These are phyloP conservation scores for Colletes collaris DNA, from an alignment of 2,888 invertebrate species.

Conservation along the genomic window DNA sequence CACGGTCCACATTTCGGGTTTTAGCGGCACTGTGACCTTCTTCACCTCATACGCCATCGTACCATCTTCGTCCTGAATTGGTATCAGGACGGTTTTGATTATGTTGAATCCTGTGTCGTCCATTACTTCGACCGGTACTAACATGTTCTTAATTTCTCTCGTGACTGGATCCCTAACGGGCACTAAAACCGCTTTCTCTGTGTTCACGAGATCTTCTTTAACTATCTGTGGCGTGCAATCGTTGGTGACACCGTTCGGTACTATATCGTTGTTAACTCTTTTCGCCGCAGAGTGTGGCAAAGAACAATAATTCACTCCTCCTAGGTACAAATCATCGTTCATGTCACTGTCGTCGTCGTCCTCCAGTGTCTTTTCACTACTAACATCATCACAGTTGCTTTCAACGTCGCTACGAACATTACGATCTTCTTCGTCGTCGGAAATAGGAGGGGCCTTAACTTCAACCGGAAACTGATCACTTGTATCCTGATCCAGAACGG, in stretches of 20 bases:
- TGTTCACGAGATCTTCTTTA: neutral
- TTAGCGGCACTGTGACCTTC: conserved; percentile 24
- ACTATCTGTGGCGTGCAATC: neutral
- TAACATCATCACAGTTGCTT: neutral
- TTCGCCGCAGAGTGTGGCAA: neutral
- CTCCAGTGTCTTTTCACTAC: neutral
- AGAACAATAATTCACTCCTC: neutral
- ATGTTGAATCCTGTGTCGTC: conserved; percentile 34
- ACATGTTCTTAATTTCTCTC: neutral
- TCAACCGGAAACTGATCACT: conserved; percentile 3
- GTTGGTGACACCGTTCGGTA: neutral
- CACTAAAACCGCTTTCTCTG: conserved; percentile 22
- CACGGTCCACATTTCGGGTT: neutral
- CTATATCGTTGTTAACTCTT: neutral
- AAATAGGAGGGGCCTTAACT: neutral
- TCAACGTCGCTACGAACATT: neutral
- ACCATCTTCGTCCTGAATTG: conserved; percentile 8
- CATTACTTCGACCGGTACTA: conserved; percentile 29
- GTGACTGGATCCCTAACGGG: conserved; percentile 29
- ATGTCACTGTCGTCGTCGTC: neutral
- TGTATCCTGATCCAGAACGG: conserved; percentile 6
- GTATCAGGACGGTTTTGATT: conserved; percentile 42
- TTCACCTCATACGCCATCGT: conserved; percentile 27
- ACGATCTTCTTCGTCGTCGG: neutral
- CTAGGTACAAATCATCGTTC: neutral